Evolutionary conservation across 2,113 vertebrate species (phyloP), one percentile per base, ranked within the genome.

Genomic region (Microtus oregoni): DNA sequence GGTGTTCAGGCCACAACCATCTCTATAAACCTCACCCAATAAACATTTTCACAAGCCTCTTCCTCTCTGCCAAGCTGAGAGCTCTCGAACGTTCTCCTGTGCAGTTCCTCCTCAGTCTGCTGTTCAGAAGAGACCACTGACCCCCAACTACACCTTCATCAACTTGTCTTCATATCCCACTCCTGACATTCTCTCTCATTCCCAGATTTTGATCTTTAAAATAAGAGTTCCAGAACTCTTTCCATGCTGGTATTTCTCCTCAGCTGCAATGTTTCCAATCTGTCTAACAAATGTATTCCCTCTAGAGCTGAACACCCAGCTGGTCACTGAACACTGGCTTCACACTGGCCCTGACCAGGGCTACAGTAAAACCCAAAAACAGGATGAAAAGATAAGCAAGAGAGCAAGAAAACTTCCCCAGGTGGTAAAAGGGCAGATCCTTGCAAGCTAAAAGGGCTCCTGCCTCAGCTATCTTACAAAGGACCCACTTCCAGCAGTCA

Each of bases 191-290:
- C 52, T 81, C 68, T n/a, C 24, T 14, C 79, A 47, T 22, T 92
- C 35, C 73, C 24, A 82, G n/a, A 73, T 22, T 41, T 20, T 11
- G 10, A 5, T 67, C 72, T 91, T 19, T 30, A 44, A 94, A 38
- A 83, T 68, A 26, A 17, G 68, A 86, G 15, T 52, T 65, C 52
- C 55, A 79, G 38, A 82, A 82, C 20, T 47, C n/a, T 50, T 50
- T 67, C 61, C 15, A 63, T 35, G 50, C 38, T 35, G 41, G 26
- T 13, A 20, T 6, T 14, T 52, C 75, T 86, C 38, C 67, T 30
- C 17, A 50, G 81, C 82, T 90, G 86, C 70, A 35, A 12, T 24
- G 30, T 63, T 55, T 87, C 73, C 41, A 78, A 93, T 28, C 73
- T 76, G 75, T 1, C 86, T 73, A 93, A 75, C 52, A 75, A 61